Evolutionary conservation across 2,797 vertebrate species (phyloP).

Genomic region (Muraenolepis orangiensis): DNA sequence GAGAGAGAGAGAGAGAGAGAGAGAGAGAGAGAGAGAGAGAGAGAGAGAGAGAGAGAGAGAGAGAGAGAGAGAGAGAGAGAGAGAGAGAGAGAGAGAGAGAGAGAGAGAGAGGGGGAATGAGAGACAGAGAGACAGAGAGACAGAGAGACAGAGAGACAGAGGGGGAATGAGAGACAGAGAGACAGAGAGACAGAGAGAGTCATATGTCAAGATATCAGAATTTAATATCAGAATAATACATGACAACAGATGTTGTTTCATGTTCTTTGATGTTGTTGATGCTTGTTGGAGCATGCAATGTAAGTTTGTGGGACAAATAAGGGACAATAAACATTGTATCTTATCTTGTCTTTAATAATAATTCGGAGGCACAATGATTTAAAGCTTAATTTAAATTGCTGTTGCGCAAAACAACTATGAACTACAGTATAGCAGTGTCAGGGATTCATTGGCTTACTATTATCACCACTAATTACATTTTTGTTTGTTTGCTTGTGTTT

Average conservation of each 20-base stretch:
- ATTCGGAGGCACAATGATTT: background rate
- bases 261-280: too few relatives aligned
- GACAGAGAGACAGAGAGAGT: background rate
- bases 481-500: background rate
- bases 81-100: constrained; percentile 42
- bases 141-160: constrained; percentile 38
- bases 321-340: too few relatives aligned
- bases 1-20: too few relatives aligned
- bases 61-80: too few relatives aligned
- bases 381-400: background rate
- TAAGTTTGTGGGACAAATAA: too few relatives aligned
- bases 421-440: background rate
- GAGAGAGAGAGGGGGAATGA: constrained; percentile 20
- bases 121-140: too few relatives aligned
- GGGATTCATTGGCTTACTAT: background rate
- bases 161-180: background rate
- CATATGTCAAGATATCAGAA: constrained; percentile 13
- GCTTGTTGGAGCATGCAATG: too few relatives aligned
- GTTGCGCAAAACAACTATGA: background rate
- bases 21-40: constrained; percentile 37
- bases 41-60: constrained; percentile 14
- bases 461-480: background rate
- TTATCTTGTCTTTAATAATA: background rate
- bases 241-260: too few relatives aligned
- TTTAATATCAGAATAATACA: background rate